Conservation (phyloP, 1,140 invertebrate genomes). For the Platorchestia sp. region DNA sequence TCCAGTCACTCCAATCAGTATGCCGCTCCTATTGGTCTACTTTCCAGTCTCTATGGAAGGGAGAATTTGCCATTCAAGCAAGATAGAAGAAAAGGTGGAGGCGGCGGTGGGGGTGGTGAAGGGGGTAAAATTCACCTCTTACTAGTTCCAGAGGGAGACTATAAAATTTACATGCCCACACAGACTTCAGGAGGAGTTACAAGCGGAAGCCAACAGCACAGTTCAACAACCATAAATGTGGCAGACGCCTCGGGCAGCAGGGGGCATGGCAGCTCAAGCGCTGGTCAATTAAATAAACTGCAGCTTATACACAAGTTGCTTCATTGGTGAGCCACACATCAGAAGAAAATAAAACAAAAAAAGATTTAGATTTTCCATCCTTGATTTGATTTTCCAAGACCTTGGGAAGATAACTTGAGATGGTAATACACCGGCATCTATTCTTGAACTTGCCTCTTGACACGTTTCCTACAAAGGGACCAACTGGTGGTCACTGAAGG, state of each 20-base stretch:
- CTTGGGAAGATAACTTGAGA: too few species aligned
- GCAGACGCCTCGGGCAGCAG: background rate
- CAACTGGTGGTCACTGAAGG: too few species aligned
- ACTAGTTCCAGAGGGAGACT: slow-evolving; percentile 7
- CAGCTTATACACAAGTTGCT: background rate
- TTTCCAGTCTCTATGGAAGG: background rate
- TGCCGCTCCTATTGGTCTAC: background rate
- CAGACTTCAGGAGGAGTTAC: background rate
- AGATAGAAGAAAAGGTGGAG: background rate
- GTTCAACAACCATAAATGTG: background rate
- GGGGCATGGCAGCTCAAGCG: background rate
- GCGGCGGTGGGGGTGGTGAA: slow-evolving; percentile 20
- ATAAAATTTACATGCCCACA: background rate
- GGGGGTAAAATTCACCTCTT: slow-evolving; percentile 31
- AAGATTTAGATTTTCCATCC: background rate
- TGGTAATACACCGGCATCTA: too few species aligned
- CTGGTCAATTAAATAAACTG: background rate
- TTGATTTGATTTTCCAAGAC: background rate
- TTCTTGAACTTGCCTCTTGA: too few species aligned
- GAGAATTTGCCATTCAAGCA: background rate
- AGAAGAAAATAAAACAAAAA: background rate
- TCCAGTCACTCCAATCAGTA: background rate
- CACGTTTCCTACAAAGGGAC: too few species aligned
- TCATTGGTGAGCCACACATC: background rate
- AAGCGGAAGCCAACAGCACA: background rate